phyloP scores from a whole-genome alignment of 2,113 vertebrate genomes.

The Cochlearius cochlearius region DNA sequence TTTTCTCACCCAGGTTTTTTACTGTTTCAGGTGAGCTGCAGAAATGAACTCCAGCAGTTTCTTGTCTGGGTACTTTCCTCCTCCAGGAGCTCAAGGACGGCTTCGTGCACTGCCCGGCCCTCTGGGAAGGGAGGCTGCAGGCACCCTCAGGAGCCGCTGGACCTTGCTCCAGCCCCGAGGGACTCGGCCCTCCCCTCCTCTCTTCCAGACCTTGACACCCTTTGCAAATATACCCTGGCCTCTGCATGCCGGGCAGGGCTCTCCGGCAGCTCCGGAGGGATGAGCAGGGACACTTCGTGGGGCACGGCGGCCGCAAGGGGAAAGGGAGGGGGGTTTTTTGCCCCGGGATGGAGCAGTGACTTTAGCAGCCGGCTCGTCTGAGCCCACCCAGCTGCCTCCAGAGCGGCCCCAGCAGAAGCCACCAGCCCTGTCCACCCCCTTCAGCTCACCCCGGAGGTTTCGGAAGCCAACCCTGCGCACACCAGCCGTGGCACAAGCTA shows the following conservation, averaged over 20 bases:
- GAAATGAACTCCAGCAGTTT: not conserved
- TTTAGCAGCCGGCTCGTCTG: fast-evolving
- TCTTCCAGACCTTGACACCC: not conserved
- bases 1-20: not conserved
- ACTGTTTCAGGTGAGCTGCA: not conserved
- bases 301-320: not conserved
- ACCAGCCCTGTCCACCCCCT: not conserved
- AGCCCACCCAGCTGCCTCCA: not conserved
- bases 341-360: not conserved
- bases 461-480: not conserved
- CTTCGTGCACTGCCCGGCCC: not conserved
- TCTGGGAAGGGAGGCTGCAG: not conserved
- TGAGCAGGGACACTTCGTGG: not conserved
- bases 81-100: not conserved
- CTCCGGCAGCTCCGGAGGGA: not conserved
- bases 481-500: not conserved
- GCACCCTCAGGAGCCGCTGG: not conserved
- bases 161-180: not conserved
- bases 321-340: not conserved
- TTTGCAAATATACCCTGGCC: not conserved
- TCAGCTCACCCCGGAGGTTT: fast-evolving
- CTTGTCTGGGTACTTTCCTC: not conserved
- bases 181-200: not conserved
- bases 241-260: not conserved
- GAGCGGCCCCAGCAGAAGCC: not conserved